Evolutionary conservation across 2,888 invertebrate species (phyloP).

Genomic region (Cactoblastis cactorum): DNA sequence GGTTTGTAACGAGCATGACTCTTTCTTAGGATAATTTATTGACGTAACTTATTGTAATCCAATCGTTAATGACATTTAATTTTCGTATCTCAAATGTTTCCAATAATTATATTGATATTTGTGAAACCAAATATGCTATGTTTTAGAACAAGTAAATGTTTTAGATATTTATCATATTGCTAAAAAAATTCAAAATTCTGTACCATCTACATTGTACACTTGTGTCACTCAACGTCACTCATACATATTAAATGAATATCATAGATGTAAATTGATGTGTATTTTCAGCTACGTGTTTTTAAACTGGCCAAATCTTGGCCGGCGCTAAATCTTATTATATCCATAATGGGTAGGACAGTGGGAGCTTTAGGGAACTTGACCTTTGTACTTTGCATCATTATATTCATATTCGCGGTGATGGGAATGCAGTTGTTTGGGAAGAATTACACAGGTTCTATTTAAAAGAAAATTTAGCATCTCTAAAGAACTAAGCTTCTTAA

Average conservation of each 20-base stretch:
- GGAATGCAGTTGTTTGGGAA: conserved; percentile 97
- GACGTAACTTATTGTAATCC: too few species aligned
- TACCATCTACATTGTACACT: background rate
- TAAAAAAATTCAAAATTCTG: background rate
- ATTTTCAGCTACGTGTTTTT: conserved; percentile 94
- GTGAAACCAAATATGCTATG: background rate
- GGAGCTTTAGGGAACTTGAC: conserved; percentile 97
- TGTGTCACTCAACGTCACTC: conserved; percentile 17
- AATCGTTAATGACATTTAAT: background rate
- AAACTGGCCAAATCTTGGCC: conserved; percentile 98
- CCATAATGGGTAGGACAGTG: conserved; percentile 96
- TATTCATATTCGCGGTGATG: conserved; percentile 98
- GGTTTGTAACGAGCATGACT: too few species aligned
- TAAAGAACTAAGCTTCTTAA: conserved; percentile 72
- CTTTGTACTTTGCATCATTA: conserved; percentile 96
- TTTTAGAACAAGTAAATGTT: background rate
- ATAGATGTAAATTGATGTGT: conserved; percentile 52
- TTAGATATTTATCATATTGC: background rate
- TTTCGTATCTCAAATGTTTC: background rate
- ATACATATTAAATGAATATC: conserved; percentile 13
- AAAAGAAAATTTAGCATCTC: conserved; percentile 74
- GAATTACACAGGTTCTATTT: conserved; percentile 87
- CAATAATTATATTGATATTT: background rate
- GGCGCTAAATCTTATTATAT: conserved; percentile 95
- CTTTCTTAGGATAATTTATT: too few species aligned